Percentiles rank a stretch among this genome's conserved stretches.
phyloP scores from a whole-genome alignment of 2,888 invertebrate species.

The Shargacucullia verbasci region DNA sequence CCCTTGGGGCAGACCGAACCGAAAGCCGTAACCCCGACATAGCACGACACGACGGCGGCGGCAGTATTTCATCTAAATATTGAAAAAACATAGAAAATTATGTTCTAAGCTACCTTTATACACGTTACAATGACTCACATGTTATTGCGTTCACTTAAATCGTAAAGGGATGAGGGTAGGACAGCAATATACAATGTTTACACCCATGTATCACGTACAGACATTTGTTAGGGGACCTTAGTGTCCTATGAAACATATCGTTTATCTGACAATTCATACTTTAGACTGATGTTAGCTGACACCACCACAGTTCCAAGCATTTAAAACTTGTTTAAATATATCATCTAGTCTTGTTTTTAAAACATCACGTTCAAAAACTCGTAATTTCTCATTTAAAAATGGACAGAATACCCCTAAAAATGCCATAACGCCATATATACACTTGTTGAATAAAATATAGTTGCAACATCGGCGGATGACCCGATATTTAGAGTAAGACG shows the following conservation, averaged over 20 bases:
- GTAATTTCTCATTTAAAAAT: conserved; percentile 33
- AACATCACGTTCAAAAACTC: conserved; percentile 42
- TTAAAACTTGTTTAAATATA: conserved; percentile 18
- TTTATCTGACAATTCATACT: conserved; percentile 1
- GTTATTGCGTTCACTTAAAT: conserved; percentile 84
- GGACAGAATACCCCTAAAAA: conserved; percentile 53
- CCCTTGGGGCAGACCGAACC: conserved; percentile 42
- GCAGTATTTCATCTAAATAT: conserved; percentile 86
- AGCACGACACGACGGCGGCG: conserved; percentile 75
- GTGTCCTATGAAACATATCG: conserved; percentile 4
- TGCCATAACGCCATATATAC: conserved; percentile 47
- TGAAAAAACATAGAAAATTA: conserved; percentile 86
- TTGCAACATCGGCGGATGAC: conserved; percentile 19
- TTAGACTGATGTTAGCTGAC: conserved; percentile 28
- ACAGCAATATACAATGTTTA: conserved; percentile 64
- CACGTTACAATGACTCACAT: conserved; percentile 81
- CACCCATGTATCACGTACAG: conserved; percentile 45
- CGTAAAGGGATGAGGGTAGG: conserved; percentile 70
- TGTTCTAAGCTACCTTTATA: conserved; percentile 84
- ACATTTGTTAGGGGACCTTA: conserved; percentile 51
- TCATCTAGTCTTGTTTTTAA: conserved; percentile 37
- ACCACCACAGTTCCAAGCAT: conserved; percentile 30
- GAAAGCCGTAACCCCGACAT: conserved; percentile 48
- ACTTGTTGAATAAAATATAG: conserved; percentile 25
- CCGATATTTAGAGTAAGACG: conserved; percentile 12